Percentiles rank a stretch among this genome's conserved stretches.
These are phyloP conservation scores for Australoheros facetus DNA, from an alignment of 2,797 vertebrate genomes.

Conservation along the genomic window DNA sequence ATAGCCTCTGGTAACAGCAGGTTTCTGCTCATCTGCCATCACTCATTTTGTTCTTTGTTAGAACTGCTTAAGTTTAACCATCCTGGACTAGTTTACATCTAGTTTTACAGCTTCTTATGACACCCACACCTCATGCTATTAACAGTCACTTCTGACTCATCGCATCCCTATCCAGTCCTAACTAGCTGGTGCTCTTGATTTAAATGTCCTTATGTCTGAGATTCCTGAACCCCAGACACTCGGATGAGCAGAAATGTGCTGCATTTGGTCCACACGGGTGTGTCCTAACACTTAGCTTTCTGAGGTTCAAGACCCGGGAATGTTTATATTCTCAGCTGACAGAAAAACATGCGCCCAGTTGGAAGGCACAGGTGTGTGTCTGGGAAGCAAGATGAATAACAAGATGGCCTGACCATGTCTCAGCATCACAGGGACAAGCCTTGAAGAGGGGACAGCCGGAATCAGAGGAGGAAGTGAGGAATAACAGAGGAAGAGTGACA, in stretches of 20 bases:
- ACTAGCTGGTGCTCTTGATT: background rate
- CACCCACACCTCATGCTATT: conserved; percentile 10
- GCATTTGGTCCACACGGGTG: background rate
- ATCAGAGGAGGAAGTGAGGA: conserved; percentile 20
- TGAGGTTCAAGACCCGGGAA: background rate
- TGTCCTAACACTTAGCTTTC: background rate
- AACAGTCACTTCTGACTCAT: conserved; percentile 17
- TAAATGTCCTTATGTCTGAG: background rate
- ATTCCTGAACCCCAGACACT: background rate
- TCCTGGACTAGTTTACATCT: conserved; percentile 4
- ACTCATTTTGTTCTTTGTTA: conserved; percentile 7
- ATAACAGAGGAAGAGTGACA: conserved; percentile 35
- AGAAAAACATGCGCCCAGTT: background rate
- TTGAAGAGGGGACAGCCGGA: background rate
- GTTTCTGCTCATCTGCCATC: conserved; percentile 30
- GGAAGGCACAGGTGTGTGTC: conserved; percentile 3
- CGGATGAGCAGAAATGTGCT: conserved; percentile 17
- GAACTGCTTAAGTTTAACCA: background rate
- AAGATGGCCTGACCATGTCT: background rate
- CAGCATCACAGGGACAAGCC: background rate
- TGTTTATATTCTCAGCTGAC: background rate
- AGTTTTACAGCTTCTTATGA: background rate
- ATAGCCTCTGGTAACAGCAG: conserved; percentile 6
- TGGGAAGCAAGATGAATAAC: background rate
- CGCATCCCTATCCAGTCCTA: background rate